Base-by-base conservation (phyloP, 35 echinoderm and acorn worm genomes). In the Ophiothrix spiculata region DNA sequence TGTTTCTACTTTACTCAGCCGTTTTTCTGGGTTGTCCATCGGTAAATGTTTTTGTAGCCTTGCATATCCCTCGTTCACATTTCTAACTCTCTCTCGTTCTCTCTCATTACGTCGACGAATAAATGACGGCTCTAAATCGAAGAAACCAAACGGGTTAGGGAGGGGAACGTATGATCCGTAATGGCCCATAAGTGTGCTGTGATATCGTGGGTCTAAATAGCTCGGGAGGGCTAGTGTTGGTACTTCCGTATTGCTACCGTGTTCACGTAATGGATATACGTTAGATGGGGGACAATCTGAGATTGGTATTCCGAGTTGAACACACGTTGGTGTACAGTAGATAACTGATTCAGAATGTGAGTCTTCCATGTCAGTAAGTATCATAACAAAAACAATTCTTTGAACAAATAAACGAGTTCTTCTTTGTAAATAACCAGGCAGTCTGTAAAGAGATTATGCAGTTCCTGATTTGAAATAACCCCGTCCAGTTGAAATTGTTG, bases 1-100 rank as follows among this genome's bases (percentile, higher is more conserved):
- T 41, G 95, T 97, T 64, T 97, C 95, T 0, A 97, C 95, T 42
- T 97, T 97, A 35, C 95, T 97, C 84, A 97, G 81, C 54, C 95
- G 86, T 76, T 97, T 97, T 49, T 97, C 95, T 12, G 91, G 83
- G 78, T 97, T 97, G 21, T 97, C 95, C 75, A 81, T 56, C 33
- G 95, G 95, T 64, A 97, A 83, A 75, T 91, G 95, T 54, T 97
- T 91, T 13, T 91, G 74, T 33, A 97, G 84, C 1, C 95, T 38
- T 2, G 91, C 88, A 81, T 97, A 97, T 0, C 95, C 95, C 56
- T 97, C 95, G 88, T 97, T 97, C 16, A 97, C 95, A 78, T 92
- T 93, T 63, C 95, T 75, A 19, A 97, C 95, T 37, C 95, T 45
- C 37, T 97, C 95, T 32, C 95, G 75, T 39, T 97, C 95, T 45